Conservation (phyloP, 2,113 vertebrate genomes). For the Heteronetta atricapilla region DNA sequence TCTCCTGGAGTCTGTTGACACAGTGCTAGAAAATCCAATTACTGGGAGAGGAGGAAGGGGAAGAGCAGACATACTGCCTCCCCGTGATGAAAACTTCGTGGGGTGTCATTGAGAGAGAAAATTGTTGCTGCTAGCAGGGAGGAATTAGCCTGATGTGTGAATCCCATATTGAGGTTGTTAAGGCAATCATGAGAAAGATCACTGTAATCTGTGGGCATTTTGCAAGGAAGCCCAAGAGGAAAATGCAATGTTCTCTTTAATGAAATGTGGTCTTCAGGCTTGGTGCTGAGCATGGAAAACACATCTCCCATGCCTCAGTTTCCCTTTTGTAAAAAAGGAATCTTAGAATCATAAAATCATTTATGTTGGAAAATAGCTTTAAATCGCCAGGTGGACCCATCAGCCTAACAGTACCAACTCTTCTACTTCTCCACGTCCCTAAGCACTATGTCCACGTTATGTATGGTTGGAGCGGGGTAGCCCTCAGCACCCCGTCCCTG, state of each 20-base stretch:
- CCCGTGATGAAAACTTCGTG: background rate
- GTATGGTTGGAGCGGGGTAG: background rate
- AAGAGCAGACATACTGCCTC: slow-evolving; percentile 5
- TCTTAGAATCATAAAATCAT: background rate
- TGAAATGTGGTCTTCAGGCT: background rate
- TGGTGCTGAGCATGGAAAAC: background rate
- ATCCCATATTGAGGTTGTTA: background rate
- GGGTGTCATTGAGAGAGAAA: slow-evolving; percentile 17
- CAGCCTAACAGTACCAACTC: background rate
- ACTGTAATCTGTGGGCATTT: background rate
- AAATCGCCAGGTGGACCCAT: background rate
- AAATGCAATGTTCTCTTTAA: background rate
- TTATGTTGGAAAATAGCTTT: too few species aligned
- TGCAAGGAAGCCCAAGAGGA: background rate
- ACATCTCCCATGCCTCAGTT: background rate
- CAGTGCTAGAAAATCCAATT: background rate
- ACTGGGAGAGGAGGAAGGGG: background rate
- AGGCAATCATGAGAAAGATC: background rate
- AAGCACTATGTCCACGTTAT: too few species aligned
- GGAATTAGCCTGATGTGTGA: background rate
- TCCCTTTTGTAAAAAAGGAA: background rate
- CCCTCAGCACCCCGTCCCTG: rapidly evolving
- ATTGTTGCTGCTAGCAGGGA: slow-evolving; percentile 21
- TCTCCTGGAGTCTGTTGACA: slow-evolving; percentile 43
- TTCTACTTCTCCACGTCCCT: background rate